Conservation (phyloP, 2,888 invertebrate species). For the Drosophila testacea region DNA sequence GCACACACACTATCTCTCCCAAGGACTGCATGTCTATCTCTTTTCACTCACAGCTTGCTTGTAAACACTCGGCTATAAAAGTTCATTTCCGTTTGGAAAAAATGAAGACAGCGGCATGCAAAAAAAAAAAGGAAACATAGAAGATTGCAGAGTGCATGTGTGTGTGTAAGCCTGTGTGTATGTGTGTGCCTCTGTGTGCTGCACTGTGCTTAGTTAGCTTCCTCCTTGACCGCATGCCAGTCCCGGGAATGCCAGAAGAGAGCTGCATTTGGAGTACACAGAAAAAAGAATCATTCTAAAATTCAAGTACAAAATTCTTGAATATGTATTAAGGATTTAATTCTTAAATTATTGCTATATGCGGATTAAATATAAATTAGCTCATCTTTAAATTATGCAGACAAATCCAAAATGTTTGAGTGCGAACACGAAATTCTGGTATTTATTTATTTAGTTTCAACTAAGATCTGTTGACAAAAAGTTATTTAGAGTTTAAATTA, state of each 20-base stretch:
- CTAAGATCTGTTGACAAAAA: no score
- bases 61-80: slow-evolving; percentile 42
- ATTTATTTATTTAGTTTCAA: no score
- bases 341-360: no score
- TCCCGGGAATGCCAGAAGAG: neutral
- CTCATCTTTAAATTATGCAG: no score
- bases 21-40: neutral
- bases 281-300: no score
- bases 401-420: no score
- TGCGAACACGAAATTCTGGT: no score
- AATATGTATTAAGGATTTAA: no score
- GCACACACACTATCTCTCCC: neutral
- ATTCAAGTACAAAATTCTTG: no score
- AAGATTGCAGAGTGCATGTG: slow-evolving; percentile 6
- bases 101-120: slow-evolving; percentile 10
- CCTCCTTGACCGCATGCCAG: slow-evolving; percentile 4
- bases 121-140: slow-evolving; percentile 2
- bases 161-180: slow-evolving; percentile 6
- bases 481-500: no score
- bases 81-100: slow-evolving; percentile 48
- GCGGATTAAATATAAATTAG: no score
- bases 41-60: slow-evolving; percentile 18
- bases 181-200: slow-evolving; percentile 5
- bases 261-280: slow-evolving; percentile 1
- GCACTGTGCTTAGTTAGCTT: slow-evolving; percentile 31